Conservation (phyloP, 2,113 vertebrate species). For the Myotis yumanensis region DNA sequence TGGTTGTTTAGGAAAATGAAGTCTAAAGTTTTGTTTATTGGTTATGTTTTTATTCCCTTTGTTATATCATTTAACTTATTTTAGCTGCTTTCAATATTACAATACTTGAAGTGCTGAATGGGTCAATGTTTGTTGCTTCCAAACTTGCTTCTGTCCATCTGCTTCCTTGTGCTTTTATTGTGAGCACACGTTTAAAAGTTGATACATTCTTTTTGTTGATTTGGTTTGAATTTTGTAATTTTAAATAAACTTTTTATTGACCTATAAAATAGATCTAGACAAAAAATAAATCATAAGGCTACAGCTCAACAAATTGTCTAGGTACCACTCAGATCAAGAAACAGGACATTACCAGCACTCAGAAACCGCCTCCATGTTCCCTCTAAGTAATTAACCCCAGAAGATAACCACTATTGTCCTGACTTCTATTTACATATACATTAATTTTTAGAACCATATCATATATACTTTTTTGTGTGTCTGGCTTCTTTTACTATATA, state of each 20-base stretch:
- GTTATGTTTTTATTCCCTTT: not conserved
- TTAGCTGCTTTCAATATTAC: not conserved
- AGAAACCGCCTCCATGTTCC: not conserved
- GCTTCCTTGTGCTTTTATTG: not conserved
- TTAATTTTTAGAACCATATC: too few relatives aligned
- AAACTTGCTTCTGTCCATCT: not conserved
- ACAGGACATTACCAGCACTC: not conserved
- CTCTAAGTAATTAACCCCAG: not conserved
- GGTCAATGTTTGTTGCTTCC: not conserved
- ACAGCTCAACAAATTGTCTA: not conserved
- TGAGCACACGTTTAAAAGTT: not conserved
- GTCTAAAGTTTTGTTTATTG: not conserved
- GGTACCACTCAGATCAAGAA: not conserved
- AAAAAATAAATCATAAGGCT: not conserved
- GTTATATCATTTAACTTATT: not conserved
- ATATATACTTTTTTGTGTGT: too few relatives aligned
- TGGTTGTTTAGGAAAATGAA: slow-evolving; percentile 15
- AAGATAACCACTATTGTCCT: not conserved
- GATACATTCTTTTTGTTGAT: not conserved
- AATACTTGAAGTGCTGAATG: not conserved
- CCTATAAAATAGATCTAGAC: not conserved
- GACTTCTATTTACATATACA: not conserved
- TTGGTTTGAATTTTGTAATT: slow-evolving; percentile 14
- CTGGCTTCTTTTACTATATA: too few relatives aligned
- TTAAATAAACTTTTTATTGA: not conserved